Evolutionary conservation across 2,797 vertebrate genomes (phyloP).

Genomic region (Distichodus sexfasciatus): DNA sequence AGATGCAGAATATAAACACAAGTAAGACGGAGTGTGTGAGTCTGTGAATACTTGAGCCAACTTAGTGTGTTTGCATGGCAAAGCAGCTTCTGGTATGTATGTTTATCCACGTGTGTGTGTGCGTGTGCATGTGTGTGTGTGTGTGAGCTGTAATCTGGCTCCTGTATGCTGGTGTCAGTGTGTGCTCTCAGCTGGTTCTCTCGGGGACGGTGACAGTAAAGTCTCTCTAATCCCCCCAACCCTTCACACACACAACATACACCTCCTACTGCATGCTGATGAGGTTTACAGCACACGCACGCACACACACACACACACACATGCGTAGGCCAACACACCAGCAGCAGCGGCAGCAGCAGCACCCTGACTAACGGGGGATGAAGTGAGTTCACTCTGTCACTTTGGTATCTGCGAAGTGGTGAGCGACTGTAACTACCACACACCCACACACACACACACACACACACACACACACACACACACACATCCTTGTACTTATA

Average conservation of each 20-base stretch:
- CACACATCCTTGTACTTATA: no score
- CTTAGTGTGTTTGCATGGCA: slow-evolving; percentile 28
- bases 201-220: slow-evolving; percentile 85
- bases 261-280: slow-evolving; percentile 85
- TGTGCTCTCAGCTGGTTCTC: slow-evolving; percentile 82
- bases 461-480: no score
- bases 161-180: slow-evolving; percentile 77
- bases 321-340: background rate
- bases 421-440: no score
- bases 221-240: slow-evolving; percentile 91
- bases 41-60: background rate
- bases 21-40: background rate
- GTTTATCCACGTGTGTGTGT: slow-evolving; percentile 36
- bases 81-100: slow-evolving; percentile 7
- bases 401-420: no score
- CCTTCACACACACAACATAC: slow-evolving; percentile 78
- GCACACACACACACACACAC: slow-evolving; percentile 44
- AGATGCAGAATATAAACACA: background rate
- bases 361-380: no score
- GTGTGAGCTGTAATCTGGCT: slow-evolving; percentile 83
- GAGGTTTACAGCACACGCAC: slow-evolving; percentile 67
- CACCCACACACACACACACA: no score
- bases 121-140: slow-evolving; percentile 62
- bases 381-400: no score
- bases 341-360: background rate